phyloP scores from a whole-genome alignment of 2,888 invertebrate genomes.

The Drosophila atripex region DNA sequence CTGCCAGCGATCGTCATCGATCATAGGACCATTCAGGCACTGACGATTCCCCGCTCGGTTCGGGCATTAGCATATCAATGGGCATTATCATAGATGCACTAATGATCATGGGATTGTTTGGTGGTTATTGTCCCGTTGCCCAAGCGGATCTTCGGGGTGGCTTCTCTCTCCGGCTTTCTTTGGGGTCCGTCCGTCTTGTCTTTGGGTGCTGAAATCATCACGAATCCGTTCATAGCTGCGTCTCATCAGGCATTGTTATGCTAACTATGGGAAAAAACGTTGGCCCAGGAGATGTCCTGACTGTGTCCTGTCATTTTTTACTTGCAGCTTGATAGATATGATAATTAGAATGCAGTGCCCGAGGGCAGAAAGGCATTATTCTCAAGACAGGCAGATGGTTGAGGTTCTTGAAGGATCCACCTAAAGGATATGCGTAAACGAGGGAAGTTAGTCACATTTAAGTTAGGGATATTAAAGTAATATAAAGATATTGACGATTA shows the following conservation, averaged over 20 bases:
- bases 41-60: slow-evolving; percentile 28
- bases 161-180: slow-evolving; percentile 13
- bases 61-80: slow-evolving; percentile 74
- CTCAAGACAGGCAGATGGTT: slow-evolving; percentile 31
- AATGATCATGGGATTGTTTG: slow-evolving; percentile 77
- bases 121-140: slow-evolving; percentile 45
- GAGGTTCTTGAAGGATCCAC: neutral
- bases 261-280: slow-evolving; percentile 74
- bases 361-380: slow-evolving; percentile 49
- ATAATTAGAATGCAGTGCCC: slow-evolving; percentile 73
- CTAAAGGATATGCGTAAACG: neutral
- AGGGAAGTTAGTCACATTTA: neutral
- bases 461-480: too few species aligned
- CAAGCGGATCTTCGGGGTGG: slow-evolving; percentile 52
- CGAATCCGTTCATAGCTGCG: slow-evolving; percentile 48
- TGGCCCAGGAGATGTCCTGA: slow-evolving; percentile 13
- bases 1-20: slow-evolving; percentile 60
- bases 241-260: slow-evolving; percentile 78
- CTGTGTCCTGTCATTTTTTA: slow-evolving; percentile 63
- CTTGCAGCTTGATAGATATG: slow-evolving; percentile 70
- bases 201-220: slow-evolving; percentile 78
- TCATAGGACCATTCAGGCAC: slow-evolving; percentile 58
- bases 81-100: slow-evolving; percentile 63
- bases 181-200: slow-evolving; percentile 49
- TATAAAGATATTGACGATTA: too few species aligned